Percentiles rank a stretch among this genome's conserved stretches.
Conservation (phyloP, 2,113 vertebrate species). For the Neoarius graeffei region DNA sequence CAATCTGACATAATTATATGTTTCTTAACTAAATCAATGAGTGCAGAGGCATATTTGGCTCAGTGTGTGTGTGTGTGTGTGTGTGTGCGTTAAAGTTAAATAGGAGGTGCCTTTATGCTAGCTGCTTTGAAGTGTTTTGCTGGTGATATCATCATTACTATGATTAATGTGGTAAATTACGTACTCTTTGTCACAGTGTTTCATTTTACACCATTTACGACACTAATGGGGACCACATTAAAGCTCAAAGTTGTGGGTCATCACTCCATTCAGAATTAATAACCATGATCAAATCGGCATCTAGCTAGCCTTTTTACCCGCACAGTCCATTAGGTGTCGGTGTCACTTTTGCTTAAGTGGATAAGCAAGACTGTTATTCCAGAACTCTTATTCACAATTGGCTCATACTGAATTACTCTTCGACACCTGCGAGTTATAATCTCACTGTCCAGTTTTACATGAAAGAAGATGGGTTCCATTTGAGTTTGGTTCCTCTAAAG, state of each 20-base stretch:
- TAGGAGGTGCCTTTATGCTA: not conserved
- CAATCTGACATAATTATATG: slow-evolving; percentile 86
- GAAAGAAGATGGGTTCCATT: too few relatives aligned
- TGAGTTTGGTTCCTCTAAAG: too few relatives aligned
- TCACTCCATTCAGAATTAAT: not conserved
- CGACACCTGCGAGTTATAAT: too few relatives aligned
- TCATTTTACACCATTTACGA: not conserved
- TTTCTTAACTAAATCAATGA: slow-evolving; percentile 80
- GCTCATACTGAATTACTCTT: too few relatives aligned
- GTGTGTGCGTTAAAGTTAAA: not conserved
- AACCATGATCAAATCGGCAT: not conserved
- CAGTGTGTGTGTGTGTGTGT: slow-evolving; percentile 28
- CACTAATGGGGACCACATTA: not conserved
- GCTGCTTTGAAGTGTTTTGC: slow-evolving; percentile 34
- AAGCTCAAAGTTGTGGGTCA: not conserved
- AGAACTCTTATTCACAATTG: not conserved
- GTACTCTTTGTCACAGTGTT: not conserved
- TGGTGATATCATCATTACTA: slow-evolving; percentile 21
- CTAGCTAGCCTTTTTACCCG: not conserved
- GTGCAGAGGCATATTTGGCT: slow-evolving; percentile 32
- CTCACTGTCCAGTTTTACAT: too few relatives aligned
- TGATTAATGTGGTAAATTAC: not conserved
- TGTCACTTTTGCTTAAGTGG: not conserved
- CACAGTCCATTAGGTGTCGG: not conserved
- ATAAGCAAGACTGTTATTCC: not conserved